Percentiles rank a stretch among this genome's conserved stretches.
Evolutionary conservation across 2,113 vertebrate genomes (phyloP).

Genomic region (Cephalopholis sonnerati): DNA sequence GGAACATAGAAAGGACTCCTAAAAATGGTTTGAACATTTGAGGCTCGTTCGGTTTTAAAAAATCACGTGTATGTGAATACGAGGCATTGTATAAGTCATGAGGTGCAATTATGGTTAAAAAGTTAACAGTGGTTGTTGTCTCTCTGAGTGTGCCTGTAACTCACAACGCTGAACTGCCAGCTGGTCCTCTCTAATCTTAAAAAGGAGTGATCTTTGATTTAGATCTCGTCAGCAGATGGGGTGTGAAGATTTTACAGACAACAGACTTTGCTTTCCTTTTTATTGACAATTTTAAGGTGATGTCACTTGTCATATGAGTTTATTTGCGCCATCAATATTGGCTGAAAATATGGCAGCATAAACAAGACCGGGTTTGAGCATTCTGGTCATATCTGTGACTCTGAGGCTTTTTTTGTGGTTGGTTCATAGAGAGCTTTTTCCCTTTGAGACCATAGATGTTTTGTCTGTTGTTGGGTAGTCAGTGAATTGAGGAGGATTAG

Average conservation of each 20-base stretch:
- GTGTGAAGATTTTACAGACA: not conserved
- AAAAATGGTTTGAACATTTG: not conserved
- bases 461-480: not conserved
- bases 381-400: not conserved
- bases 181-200: not conserved
- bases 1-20: conserved; percentile 33
- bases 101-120: conserved; percentile 27
- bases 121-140: conserved; percentile 22
- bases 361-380: not conserved
- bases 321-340: not conserved
- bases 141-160: not conserved
- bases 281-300: not conserved
- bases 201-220: conserved; percentile 26
- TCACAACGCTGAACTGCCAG: not conserved
- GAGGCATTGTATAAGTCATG: conserved; percentile 24
- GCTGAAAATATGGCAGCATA: not conserved
- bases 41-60: conserved; percentile 9
- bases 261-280: not conserved
- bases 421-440: not conserved
- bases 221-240: conserved; percentile 13
- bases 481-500: not conserved
- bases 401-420: not conserved
- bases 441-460: not conserved
- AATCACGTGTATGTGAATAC: conserved; percentile 17
- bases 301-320: not conserved